A percentile compares a stretch with the other conserved stretches of the same genome.
These are phyloP conservation scores for Sebastes nivosus DNA, from an alignment of 2,797 vertebrate species.

Conservation along the genomic window DNA sequence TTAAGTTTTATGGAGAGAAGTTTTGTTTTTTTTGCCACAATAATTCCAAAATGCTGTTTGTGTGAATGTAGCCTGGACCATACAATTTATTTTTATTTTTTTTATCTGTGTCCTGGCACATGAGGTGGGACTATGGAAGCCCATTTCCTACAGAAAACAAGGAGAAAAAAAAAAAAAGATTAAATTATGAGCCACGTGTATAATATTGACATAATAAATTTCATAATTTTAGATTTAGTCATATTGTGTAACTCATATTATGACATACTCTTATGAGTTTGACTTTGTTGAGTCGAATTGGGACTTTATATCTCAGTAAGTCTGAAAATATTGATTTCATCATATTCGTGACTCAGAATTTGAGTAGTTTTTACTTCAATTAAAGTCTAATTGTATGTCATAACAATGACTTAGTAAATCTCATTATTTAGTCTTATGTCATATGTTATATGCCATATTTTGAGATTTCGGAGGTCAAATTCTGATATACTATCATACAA, in stretches of 20 bases:
- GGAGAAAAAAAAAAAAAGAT: not conserved
- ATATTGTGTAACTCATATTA: not conserved
- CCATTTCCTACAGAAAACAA: not conserved
- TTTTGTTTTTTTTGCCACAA: constrained; percentile 15
- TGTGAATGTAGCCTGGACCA: constrained; percentile 55
- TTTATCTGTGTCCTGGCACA: not conserved
- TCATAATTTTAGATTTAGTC: not conserved
- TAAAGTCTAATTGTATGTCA: not conserved
- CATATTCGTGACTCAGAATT: not conserved
- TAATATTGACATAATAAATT: not conserved
- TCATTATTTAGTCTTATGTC: not conserved
- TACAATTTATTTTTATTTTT: not conserved
- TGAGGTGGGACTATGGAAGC: not conserved
- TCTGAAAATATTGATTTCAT: not conserved
- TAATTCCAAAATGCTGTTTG: constrained; percentile 66
- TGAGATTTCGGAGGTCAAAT: not conserved
- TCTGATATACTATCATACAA: not conserved
- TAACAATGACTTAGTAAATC: not conserved
- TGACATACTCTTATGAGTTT: not conserved
- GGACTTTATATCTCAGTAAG: too few species aligned
- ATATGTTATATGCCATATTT: not conserved
- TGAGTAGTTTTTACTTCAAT: not conserved
- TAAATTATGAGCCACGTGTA: not conserved
- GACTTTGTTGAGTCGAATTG: not conserved
- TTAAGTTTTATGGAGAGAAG: constrained; percentile 22